Percentiles rank a stretch among this genome's conserved stretches.
These are phyloP conservation scores for Tetramorium simillimum DNA, from an alignment of 1,140 invertebrate genomes.

Conservation along the genomic window DNA sequence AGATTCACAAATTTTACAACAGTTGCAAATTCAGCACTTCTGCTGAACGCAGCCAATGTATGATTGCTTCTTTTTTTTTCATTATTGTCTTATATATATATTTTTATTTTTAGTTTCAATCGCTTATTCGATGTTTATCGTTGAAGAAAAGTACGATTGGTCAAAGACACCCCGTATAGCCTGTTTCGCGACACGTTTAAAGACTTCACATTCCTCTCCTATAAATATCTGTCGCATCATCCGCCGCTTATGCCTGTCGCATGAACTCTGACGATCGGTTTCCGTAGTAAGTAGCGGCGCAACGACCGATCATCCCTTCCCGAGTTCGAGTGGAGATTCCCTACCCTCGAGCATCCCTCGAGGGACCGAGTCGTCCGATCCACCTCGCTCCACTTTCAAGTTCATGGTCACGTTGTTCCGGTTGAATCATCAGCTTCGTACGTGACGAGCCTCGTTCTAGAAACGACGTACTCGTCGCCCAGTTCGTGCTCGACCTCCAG, in stretches of 20 bases:
- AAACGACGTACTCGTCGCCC: slow-evolving; percentile 29
- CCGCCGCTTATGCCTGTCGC: slow-evolving; percentile 1
- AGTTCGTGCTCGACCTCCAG: neutral
- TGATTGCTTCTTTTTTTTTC: neutral
- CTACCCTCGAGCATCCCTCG: slow-evolving; percentile 1
- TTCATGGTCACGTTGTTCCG: slow-evolving; percentile 40
- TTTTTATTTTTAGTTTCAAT: neutral
- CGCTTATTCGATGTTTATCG: neutral
- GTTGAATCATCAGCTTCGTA: slow-evolving; percentile 17
- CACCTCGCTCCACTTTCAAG: slow-evolving; percentile 12
- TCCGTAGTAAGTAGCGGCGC: slow-evolving; percentile 35
- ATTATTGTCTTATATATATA: neutral
- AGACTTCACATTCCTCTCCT: slow-evolving; percentile 33
- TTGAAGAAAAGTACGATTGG: neutral
- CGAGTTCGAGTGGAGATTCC: slow-evolving; percentile 48
- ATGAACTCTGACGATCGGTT: slow-evolving; percentile 33
- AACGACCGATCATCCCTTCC: slow-evolving; percentile 34
- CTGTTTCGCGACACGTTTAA: neutral
- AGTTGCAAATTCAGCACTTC: no score
- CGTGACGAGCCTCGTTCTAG: slow-evolving; percentile 34
- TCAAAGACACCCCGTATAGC: neutral
- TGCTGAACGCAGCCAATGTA: no score
- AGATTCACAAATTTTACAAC: no score
- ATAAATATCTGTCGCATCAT: slow-evolving; percentile 20
- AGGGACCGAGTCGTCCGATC: neutral